Evolutionary conservation across 2,797 vertebrate genomes (phyloP).

Genomic region (Galaxias olidus): DNA sequence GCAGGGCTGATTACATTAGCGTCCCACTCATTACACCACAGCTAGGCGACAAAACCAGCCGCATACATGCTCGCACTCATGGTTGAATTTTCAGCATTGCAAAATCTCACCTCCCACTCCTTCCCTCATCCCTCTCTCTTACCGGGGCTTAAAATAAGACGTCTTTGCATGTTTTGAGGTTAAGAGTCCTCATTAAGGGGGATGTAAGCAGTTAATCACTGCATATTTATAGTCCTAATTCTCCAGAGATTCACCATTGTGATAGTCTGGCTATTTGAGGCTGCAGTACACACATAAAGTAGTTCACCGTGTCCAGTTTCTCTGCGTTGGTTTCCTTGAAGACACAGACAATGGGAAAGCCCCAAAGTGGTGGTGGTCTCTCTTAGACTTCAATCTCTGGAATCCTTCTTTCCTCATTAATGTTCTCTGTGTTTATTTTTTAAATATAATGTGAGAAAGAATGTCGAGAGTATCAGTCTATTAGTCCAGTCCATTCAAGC

Average conservation of each 20-base stretch:
- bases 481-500: too few relatives aligned
- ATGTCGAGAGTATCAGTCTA: too few relatives aligned
- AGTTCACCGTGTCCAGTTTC: background rate
- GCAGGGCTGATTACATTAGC: too few relatives aligned
- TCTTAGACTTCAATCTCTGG: too few relatives aligned
- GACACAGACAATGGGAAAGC: background rate
- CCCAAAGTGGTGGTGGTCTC: too few relatives aligned
- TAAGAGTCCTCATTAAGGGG: constrained; percentile 55
- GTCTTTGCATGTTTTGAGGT: constrained; percentile 47
- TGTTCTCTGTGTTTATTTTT: too few relatives aligned
- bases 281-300: background rate
- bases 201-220: constrained; percentile 64
- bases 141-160: constrained; percentile 41
- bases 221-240: constrained; percentile 60
- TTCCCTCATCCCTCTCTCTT: constrained; percentile 3
- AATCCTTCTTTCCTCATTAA: too few relatives aligned
- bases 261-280: constrained; percentile 41
- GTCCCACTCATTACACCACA: too few relatives aligned
- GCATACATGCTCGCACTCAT: background rate
- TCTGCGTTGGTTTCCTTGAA: background rate
- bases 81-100: constrained; percentile 3
- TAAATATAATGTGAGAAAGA: too few relatives aligned
- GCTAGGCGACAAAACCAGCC: background rate
- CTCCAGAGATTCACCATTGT: constrained; percentile 38
- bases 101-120: constrained; percentile 7